phyloP scores from a whole-genome alignment of 2,797 vertebrate genomes.

The Arremon aurantiirostris region DNA sequence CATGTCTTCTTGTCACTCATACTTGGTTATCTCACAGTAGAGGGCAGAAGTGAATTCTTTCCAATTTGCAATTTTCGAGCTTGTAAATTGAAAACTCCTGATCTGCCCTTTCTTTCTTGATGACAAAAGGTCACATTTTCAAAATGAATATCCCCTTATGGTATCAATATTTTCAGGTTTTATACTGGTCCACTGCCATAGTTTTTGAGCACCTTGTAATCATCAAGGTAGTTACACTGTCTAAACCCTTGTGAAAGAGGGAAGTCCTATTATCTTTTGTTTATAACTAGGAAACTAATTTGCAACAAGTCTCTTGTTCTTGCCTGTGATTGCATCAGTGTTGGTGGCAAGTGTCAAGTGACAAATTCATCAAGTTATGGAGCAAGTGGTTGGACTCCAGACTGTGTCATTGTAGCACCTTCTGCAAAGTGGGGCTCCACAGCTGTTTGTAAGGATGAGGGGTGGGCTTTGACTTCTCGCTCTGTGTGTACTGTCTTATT shows the following conservation, averaged over 20 bases:
- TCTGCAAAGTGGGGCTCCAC: neutral
- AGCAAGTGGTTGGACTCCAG: neutral
- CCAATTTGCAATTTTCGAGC: constrained; percentile 26
- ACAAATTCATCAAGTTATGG: neutral
- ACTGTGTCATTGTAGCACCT: neutral
- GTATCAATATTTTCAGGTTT: neutral
- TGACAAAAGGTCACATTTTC: neutral
- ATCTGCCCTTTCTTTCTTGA: constrained; percentile 10
- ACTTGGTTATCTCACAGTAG: neutral
- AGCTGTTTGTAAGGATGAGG: neutral
- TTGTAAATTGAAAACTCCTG: constrained; percentile 45
- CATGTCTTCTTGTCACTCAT: neutral
- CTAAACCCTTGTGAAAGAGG: neutral
- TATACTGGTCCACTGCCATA: neutral
- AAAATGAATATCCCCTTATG: neutral
- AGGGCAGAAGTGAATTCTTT: constrained; percentile 30
- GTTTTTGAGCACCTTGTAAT: neutral
- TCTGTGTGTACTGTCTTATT: neutral
- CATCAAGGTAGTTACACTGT: neutral
- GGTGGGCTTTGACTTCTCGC: neutral
- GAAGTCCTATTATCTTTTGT: neutral
- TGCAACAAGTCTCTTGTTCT: neutral
- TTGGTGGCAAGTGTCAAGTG: neutral
- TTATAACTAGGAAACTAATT: neutral
- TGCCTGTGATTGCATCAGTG: neutral